These are phyloP conservation scores for Basileuterus tristriatus DNA, from an alignment of 2,797 vertebrate genomes.

Conservation along the genomic window DNA sequence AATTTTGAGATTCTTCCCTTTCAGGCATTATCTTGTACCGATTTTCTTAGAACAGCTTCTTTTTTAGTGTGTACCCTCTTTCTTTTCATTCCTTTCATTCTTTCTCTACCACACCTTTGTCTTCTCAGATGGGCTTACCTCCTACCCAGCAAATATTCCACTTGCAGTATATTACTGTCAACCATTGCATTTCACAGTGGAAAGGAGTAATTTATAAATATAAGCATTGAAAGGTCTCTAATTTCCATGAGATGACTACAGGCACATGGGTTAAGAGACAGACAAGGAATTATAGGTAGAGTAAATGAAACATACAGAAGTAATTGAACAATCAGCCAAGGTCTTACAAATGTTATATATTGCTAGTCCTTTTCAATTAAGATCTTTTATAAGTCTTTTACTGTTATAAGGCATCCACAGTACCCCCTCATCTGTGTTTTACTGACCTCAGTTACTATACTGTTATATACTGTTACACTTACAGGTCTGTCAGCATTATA, in stretches of 20 bases:
- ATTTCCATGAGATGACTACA: conserved; percentile 19
- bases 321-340: conserved; percentile 57
- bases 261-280: conserved; percentile 19
- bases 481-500: conserved; percentile 60
- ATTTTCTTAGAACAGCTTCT: conserved; percentile 51
- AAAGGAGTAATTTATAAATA: conserved; percentile 60
- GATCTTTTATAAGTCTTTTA: conserved; percentile 62
- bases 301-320: conserved; percentile 51
- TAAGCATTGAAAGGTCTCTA: conserved; percentile 20
- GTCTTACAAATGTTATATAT: conserved; percentile 42
- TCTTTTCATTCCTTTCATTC: not conserved
- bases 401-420: conserved; percentile 54
- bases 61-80: conserved; percentile 20
- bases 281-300: conserved; percentile 7
- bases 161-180: conserved; percentile 3
- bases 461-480: conserved; percentile 50
- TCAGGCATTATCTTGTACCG: conserved; percentile 14
- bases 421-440: conserved; percentile 45
- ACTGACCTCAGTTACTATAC: conserved; percentile 46
- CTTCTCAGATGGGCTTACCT: conserved; percentile 49
- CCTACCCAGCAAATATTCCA: conserved; percentile 39
- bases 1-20: conserved; percentile 40
- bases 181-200: conserved; percentile 2
- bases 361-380: conserved; percentile 59
- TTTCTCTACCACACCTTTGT: conserved; percentile 20